These are phyloP conservation scores for Dryobates pubescens DNA, from an alignment of 2,797 vertebrate genomes.

Conservation along the genomic window DNA sequence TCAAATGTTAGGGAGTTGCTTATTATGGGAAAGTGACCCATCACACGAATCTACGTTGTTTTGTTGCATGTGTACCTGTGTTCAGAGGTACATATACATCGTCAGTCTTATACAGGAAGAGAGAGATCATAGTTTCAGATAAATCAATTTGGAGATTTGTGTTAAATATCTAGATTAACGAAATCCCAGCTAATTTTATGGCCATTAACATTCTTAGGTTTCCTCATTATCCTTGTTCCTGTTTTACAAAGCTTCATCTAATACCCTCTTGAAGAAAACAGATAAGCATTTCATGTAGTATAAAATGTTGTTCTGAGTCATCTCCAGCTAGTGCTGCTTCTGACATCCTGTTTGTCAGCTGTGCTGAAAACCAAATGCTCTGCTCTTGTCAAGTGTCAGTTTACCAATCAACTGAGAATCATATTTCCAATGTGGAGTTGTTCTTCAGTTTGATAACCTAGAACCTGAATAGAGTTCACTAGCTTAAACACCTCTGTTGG, in stretches of 20 bases:
- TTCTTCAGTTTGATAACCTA: background rate
- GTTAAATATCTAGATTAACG: background rate
- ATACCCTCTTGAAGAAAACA: background rate
- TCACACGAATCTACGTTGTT: background rate
- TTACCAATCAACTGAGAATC: background rate
- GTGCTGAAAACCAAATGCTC: background rate
- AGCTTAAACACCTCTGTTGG: background rate
- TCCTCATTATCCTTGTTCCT: background rate
- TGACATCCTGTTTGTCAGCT: background rate
- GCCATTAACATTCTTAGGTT: background rate
- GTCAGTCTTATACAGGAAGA: rapidly evolving
- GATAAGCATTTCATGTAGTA: background rate
- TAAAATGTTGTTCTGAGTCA: background rate
- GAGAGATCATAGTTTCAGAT: background rate
- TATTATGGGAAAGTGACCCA: background rate
- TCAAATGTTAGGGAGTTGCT: rapidly evolving
- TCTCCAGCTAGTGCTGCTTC: background rate
- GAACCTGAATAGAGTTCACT: background rate
- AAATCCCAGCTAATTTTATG: background rate
- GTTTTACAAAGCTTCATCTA: background rate
- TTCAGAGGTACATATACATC: background rate
- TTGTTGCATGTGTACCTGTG: rapidly evolving
- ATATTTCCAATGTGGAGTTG: background rate
- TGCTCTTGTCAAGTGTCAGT: background rate
- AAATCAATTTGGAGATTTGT: background rate